These are phyloP conservation scores for Streblospio benedicti DNA, from an alignment of 1,140 invertebrate species.

Conservation along the genomic window DNA sequence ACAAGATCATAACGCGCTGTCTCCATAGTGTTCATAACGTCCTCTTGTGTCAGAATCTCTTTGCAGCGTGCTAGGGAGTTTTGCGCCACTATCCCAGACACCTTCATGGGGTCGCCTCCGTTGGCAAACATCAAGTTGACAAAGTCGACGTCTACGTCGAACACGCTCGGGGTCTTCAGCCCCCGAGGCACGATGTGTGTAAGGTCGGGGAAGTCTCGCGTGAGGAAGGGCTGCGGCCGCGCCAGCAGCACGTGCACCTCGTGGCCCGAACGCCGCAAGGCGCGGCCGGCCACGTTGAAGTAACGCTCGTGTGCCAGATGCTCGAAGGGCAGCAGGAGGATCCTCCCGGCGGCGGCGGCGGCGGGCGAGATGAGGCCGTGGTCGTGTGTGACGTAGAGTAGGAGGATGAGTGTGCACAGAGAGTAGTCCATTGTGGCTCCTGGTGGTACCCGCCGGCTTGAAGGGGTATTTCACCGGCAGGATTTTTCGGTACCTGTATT, in stretches of 20 bases:
- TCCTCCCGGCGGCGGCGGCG: not conserved
- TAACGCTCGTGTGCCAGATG: not conserved
- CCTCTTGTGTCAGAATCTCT: not conserved
- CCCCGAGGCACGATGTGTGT: not conserved
- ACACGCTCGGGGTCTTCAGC: not conserved
- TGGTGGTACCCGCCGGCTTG: no score
- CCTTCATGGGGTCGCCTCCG: no score
- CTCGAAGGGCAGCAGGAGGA: constrained; percentile 3
- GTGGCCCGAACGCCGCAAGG: constrained; percentile 4
- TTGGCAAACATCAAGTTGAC: not conserved
- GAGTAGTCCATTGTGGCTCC: no score
- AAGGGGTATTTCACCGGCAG: no score
- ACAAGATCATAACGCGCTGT: constrained; percentile 5
- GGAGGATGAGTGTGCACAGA: no score
- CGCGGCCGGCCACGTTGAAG: not conserved
- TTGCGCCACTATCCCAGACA: not conserved
- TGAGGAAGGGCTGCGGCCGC: not conserved
- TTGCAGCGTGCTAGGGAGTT: not conserved
- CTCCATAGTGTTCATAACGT: not conserved
- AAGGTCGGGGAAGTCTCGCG: not conserved
- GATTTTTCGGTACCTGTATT: no score
- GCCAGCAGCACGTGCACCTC: constrained; percentile 8
- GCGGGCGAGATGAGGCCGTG: not conserved
- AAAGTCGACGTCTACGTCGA: not conserved
- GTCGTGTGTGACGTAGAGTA: no score